Evolutionary conservation across 2,113 vertebrate genomes (phyloP), one percentile per base, ranked within the genome.

Genomic region (Ameiurus melas): DNA sequence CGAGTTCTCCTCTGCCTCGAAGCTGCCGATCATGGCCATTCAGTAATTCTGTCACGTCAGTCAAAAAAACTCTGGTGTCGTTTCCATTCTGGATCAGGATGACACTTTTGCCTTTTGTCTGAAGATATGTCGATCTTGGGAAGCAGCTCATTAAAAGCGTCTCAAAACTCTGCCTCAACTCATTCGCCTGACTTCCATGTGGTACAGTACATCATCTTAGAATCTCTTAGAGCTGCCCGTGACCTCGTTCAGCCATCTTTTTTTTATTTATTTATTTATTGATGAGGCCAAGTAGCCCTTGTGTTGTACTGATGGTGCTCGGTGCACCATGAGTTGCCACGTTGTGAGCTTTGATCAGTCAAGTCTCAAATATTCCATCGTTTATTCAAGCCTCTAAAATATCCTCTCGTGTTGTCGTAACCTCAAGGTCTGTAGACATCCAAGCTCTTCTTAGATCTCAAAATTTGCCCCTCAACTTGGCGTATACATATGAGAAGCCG

Each of bases 151-250:
- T 17, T 88, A 83, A 70, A 92, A 90, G 66, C 13, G 6, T 55
- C 58, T 84, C 83, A 91, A 90, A 90, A 85, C 77, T 89, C 90
- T 55, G 25, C 88, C 62, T 3, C n/a, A 60, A 70, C 86, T 87
- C 64, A 57, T 19, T 80, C 81, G 71, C 51, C 20, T 8, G 43
- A 91, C 51, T 66, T 88, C 87, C 6, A 51, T 86, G 89, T 90
- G 66, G 86, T 91, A 85, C 36, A 90, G 84, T 25, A 89, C 84
- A 92, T 90, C 88, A 89, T 51, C 81, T 73, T 84, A 80, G 53
- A 62, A 62, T 89, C 79, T 17, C 25, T 12, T 30, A 66, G 1
- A 89, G 57, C 68, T 91, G 13, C 13, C 51, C 25, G 66, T 62
- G 77, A 5, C 30, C 19, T 8, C 22, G 14, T 36, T 19, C 39